phyloP scores from a whole-genome alignment of 1,140 invertebrate genomes.

The Drosophila kikkawai region DNA sequence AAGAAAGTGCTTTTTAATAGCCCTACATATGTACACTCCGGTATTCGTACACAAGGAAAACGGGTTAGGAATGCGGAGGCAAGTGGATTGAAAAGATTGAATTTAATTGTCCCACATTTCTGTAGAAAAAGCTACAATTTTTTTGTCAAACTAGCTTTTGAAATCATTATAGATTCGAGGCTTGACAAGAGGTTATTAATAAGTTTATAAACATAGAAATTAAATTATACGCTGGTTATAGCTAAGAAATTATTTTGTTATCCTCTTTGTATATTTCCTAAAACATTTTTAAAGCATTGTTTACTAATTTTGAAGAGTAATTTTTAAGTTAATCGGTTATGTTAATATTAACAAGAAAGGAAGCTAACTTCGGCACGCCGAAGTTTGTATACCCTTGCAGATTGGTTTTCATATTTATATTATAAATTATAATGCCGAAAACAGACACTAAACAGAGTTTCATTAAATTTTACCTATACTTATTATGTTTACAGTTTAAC shows the following conservation, averaged over 20 bases:
- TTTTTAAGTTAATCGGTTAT: no score
- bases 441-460: no score
- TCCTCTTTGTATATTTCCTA: no score
- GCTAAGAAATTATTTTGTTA: not conserved
- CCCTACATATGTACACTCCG: conserved; percentile 47
- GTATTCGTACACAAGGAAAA: conserved; percentile 32
- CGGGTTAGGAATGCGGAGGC: not conserved
- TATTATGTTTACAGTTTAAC: no score
- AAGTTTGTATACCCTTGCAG: no score
- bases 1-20: conserved; percentile 78
- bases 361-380: no score
- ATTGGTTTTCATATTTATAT: no score
- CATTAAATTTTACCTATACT: no score
- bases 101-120: conserved; percentile 22
- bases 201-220: not conserved
- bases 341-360: no score
- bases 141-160: not conserved
- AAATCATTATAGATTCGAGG: not conserved
- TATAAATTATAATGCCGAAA: no score
- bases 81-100: conserved; percentile 21
- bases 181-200: not conserved
- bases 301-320: no score
- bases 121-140: not conserved
- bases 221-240: not conserved
- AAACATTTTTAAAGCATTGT: not conserved